A percentile compares a stretch with the other conserved stretches of the same genome.
Evolutionary conservation across 2,797 vertebrate genomes (phyloP).

Genomic region (Phoebastria nigripes): DNA sequence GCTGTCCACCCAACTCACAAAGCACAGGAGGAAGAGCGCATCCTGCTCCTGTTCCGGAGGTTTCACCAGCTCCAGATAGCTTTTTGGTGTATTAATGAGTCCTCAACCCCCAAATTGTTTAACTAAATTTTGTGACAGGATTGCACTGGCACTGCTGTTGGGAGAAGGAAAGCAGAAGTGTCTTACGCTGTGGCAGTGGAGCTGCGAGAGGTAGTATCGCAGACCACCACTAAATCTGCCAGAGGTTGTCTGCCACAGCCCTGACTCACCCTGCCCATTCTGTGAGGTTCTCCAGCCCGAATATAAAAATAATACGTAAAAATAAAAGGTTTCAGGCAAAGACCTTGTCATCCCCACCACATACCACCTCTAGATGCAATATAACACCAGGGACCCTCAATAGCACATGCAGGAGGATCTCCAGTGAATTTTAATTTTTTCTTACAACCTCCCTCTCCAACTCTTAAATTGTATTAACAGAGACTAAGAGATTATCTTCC

Average conservation of each 20-base stretch:
- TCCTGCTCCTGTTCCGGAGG: neutral
- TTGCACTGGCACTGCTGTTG: neutral
- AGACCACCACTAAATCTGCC: neutral
- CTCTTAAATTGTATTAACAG: neutral
- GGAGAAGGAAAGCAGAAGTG: neutral
- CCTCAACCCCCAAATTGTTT: neutral
- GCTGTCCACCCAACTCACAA: neutral
- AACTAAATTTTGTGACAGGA: neutral
- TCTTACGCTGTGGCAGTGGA: rapidly evolving
- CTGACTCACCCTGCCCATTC: neutral
- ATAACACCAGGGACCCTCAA: neutral
- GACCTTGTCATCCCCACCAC: neutral
- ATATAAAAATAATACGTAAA: neutral
- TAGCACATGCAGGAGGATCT: neutral
- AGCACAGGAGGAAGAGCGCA: neutral
- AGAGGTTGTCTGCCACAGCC: neutral
- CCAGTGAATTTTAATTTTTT: neutral
- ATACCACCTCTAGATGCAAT: neutral
- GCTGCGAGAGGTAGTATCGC: neutral
- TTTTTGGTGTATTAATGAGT: neutral
- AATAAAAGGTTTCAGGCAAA: neutral
- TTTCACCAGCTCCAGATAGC: neutral
- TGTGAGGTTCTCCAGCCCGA: neutral
- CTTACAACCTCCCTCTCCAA: neutral
- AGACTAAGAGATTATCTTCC: neutral